Percentiles rank a stretch among this genome's conserved stretches.
These are phyloP conservation scores for Nyctalus aviator DNA, from an alignment of 2,797 vertebrate species.

Conservation along the genomic window DNA sequence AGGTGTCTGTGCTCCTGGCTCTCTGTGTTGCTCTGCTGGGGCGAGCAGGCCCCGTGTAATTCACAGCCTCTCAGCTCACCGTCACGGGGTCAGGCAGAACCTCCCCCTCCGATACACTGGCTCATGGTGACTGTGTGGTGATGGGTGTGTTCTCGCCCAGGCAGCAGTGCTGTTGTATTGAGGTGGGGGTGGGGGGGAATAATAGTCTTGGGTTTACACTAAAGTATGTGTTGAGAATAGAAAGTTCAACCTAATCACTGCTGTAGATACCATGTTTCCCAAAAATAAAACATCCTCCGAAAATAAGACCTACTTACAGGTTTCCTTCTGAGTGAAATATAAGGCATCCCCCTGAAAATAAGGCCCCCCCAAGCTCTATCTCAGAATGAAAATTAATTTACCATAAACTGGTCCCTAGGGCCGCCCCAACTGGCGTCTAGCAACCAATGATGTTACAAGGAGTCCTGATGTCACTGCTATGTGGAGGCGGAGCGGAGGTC, in stretches of 20 bases:
- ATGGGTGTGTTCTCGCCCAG: slow-evolving; percentile 9
- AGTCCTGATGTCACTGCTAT: too few species aligned
- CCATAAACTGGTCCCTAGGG: too few species aligned
- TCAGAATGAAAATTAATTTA: too few species aligned
- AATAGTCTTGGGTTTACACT: slow-evolving; percentile 43
- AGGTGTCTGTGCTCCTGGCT: accelerated
- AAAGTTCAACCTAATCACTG: not conserved
- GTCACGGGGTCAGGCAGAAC: not conserved
- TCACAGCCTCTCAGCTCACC: slow-evolving; percentile 17
- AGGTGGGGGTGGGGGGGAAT: not conserved
- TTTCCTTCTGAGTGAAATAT: too few species aligned
- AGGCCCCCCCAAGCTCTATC: too few species aligned
- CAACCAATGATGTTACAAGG: too few species aligned
- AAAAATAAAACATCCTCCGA: too few species aligned
- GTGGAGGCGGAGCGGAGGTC: too few species aligned
- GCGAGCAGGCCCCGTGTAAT: slow-evolving; percentile 47
- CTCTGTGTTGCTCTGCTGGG: not conserved
- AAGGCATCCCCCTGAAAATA: too few species aligned
- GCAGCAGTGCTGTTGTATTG: not conserved
- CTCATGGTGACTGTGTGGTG: not conserved
- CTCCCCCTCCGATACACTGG: not conserved
- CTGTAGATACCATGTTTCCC: not conserved
- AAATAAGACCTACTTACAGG: too few species aligned
- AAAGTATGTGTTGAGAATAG: not conserved
- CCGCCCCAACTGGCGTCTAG: too few species aligned